Evolutionary conservation across 2,888 invertebrate genomes (phyloP).

Genomic region (Uropetala carovei): DNA sequence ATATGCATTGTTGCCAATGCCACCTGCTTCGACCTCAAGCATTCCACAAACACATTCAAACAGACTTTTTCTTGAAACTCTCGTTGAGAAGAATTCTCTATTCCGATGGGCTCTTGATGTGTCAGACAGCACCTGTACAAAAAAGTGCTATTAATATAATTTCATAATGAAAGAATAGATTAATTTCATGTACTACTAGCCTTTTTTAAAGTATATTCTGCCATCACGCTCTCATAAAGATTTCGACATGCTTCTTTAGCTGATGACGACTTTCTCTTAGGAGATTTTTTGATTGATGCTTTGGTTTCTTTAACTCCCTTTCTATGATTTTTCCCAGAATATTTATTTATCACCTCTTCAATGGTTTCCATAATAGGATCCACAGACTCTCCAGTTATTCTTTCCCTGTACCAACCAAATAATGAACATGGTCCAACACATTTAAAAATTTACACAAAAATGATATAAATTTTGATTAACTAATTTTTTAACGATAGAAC

Average conservation of each 20-base stretch:
- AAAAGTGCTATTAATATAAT: neutral
- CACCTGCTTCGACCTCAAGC: conserved; percentile 67
- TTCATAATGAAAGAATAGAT: neutral
- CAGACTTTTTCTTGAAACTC: conserved; percentile 69
- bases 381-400: neutral
- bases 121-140: conserved; percentile 25
- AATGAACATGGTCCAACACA: neutral
- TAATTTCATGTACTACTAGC: neutral
- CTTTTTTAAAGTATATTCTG: conserved; percentile 23
- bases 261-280: neutral
- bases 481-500: neutral
- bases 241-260: neutral
- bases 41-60: conserved; percentile 76
- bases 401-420: neutral
- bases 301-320: conserved; percentile 51
- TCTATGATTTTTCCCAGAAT: neutral
- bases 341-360: conserved; percentile 68
- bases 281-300: neutral
- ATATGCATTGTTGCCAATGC: conserved; percentile 74
- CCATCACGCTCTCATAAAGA: conserved; percentile 17
- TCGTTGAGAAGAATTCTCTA: conserved; percentile 70
- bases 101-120: conserved; percentile 22
- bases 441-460: neutral
- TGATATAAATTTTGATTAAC: neutral
- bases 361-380: conserved; percentile 68